Evolutionary conservation across 2,888 invertebrate species (phyloP).

Genomic region (Ochropacha duplaris): DNA sequence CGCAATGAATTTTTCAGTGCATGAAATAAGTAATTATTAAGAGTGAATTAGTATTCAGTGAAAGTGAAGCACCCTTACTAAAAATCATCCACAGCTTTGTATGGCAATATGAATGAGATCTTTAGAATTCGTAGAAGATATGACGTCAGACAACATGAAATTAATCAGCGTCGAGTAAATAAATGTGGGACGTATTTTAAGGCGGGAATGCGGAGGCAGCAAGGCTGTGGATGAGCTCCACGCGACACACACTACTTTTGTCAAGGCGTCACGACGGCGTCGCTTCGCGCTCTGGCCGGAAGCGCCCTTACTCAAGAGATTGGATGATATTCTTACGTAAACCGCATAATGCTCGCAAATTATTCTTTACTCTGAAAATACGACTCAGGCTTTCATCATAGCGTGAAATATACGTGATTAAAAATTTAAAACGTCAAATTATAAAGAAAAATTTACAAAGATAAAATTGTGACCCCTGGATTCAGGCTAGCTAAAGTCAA

Average conservation of each 20-base stretch:
- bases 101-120: conserved; percentile 56
- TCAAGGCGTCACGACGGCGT: conserved; percentile 36
- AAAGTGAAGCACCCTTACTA: conserved; percentile 18
- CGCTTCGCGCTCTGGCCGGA: conserved; percentile 33
- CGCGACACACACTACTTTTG: conserved; percentile 27
- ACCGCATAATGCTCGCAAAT: conserved; percentile 46
- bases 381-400: conserved; percentile 51
- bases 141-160: conserved; percentile 67
- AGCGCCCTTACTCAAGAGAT: conserved; percentile 48
- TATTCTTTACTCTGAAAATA: conserved; percentile 49
- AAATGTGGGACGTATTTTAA: conserved; percentile 72
- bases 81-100: conserved; percentile 40
- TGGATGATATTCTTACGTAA: conserved; percentile 39
- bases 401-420: conserved; percentile 41
- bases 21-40: conserved; percentile 23
- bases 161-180: conserved; percentile 76
- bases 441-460: no score
- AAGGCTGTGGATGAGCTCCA: no score
- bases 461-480: no score
- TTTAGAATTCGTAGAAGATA: conserved; percentile 50
- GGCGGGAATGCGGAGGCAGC: conserved; percentile 7
- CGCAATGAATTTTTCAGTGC: background rate
- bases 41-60: conserved; percentile 26
- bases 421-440: no score
- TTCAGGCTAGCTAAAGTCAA: no score